Evolutionary conservation across 2,113 vertebrate genomes (phyloP).

Genomic region (Ophthalmolycus amberensis): DNA sequence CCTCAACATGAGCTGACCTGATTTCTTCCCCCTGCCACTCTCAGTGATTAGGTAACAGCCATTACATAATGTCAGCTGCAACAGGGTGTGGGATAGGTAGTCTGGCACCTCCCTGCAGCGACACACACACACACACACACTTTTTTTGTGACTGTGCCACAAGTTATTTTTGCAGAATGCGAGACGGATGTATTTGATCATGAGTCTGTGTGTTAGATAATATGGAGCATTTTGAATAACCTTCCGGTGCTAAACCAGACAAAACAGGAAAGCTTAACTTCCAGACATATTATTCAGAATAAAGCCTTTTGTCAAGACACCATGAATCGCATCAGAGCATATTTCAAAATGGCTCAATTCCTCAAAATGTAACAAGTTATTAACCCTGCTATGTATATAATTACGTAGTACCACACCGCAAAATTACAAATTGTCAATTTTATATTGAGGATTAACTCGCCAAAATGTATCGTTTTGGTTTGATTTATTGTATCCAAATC

Average conservation of each 20-base stretch:
- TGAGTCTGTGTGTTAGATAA: not conserved
- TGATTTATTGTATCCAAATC: not conserved
- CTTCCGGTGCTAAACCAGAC: not conserved
- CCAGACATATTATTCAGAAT: not conserved
- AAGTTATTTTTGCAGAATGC: not conserved
- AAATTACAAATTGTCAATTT: not conserved
- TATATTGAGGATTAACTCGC: not conserved
- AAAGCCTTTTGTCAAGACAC: not conserved
- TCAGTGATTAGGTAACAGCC: slow-evolving; percentile 80
- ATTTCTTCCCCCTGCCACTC: slow-evolving; percentile 66
- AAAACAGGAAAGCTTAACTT: not conserved
- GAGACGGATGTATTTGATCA: not conserved
- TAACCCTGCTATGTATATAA: not conserved
- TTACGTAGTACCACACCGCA: not conserved
- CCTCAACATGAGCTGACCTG: slow-evolving; percentile 70
- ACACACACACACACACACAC: slow-evolving; percentile 15
- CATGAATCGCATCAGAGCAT: not conserved
- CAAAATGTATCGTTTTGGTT: not conserved
- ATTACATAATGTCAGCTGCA: slow-evolving; percentile 80
- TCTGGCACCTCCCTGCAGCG: slow-evolving; percentile 32
- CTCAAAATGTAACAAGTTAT: not conserved
- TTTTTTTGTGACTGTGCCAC: no score
- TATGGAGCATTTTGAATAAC: not conserved
- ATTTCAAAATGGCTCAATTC: no score
- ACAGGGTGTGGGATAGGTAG: slow-evolving; percentile 58